Evolutionary conservation across 2,113 vertebrate genomes (phyloP).

Genomic region (Aleadryas rufinucha): DNA sequence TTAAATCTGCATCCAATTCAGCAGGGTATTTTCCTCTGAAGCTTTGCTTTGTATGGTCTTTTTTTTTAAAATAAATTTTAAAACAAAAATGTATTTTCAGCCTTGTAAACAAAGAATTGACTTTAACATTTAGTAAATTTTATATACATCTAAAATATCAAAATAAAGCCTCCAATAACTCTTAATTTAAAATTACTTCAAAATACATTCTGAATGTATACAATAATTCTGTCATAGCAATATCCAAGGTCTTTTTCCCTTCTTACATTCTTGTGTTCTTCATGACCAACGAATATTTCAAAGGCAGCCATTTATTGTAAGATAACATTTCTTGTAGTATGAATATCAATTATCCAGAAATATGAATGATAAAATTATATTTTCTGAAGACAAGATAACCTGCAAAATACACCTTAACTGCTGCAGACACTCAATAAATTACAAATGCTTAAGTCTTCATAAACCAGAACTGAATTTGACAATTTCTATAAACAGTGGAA

Average conservation of each 20-base stretch:
- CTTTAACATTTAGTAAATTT: not conserved
- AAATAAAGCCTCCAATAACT: not conserved
- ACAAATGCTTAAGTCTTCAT: not conserved
- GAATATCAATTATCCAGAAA: constrained; percentile 49
- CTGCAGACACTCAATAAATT: constrained; percentile 22
- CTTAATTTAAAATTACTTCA: not conserved
- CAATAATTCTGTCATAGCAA: not conserved
- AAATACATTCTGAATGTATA: not conserved
- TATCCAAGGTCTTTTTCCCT: not conserved
- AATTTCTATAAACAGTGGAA: not conserved
- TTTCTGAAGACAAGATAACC: constrained; percentile 31
- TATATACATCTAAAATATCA: not conserved
- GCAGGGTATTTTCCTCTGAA: not conserved
- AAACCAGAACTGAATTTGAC: not conserved
- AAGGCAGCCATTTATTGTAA: not conserved
- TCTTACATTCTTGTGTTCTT: not conserved
- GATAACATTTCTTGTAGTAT: not conserved
- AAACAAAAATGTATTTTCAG: not conserved
- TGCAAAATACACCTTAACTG: constrained; percentile 14
- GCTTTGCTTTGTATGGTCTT: not conserved
- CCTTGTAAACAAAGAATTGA: not conserved
- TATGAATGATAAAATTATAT: constrained; percentile 29
- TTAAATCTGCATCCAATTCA: not conserved
- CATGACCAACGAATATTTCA: not conserved
- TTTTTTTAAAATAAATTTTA: not conserved